A percentile compares a stretch with the other conserved stretches of the same genome.
phyloP scores from a whole-genome alignment of 2,888 invertebrate genomes.

The Philaethria dido region DNA sequence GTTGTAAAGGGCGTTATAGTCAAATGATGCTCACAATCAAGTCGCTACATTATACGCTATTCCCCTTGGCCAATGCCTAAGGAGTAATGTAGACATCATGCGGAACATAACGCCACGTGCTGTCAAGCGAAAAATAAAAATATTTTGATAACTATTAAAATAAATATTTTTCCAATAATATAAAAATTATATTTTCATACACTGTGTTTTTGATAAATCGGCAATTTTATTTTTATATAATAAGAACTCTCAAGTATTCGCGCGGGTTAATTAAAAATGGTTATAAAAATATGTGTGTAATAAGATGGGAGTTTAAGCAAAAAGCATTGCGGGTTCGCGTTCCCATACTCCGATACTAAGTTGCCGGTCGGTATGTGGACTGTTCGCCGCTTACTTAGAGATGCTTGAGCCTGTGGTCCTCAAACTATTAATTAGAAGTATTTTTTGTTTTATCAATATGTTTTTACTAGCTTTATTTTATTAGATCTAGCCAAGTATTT shows the following conservation, averaged over 20 bases:
- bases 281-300: constrained; percentile 32
- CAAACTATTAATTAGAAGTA: neutral
- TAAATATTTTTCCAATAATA: neutral
- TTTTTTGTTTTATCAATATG: no score
- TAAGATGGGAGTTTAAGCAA: constrained; percentile 19
- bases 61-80: no score
- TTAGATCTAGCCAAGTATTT: no score
- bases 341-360: constrained; percentile 4
- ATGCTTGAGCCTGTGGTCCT: neutral
- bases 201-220: neutral
- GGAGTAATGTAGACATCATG: no score
- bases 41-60: no score
- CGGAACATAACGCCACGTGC: neutral
- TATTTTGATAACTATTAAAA: neutral
- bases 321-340: constrained; percentile 12
- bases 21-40: no score
- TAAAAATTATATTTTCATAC: no score
- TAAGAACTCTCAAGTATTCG: neutral
- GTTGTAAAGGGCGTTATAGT: no score
- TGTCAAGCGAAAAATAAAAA: neutral
- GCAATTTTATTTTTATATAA: constrained; percentile 3
- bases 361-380: constrained; percentile 16
- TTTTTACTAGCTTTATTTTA: no score
- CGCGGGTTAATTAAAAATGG: constrained; percentile 29
- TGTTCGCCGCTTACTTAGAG: constrained; percentile 3